Conservation (phyloP, 2,888 invertebrate species). For the Griposia aprilina region DNA sequence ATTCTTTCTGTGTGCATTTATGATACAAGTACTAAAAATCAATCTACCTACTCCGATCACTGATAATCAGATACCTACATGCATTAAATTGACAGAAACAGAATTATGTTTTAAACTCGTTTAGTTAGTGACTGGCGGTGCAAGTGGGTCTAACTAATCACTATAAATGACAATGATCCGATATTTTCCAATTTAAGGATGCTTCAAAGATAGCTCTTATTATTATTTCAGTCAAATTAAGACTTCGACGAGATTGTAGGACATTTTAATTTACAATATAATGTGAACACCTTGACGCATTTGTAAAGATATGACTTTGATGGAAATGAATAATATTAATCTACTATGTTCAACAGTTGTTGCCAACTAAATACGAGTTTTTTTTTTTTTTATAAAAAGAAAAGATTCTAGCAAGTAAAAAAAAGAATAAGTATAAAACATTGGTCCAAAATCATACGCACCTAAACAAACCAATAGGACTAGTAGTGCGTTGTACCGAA, state of each 20-base stretch:
- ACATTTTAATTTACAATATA: not conserved
- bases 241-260: not conserved
- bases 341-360: not conserved
- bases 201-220: not conserved
- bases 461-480: conserved; percentile 66
- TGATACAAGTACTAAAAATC: too few relatives aligned
- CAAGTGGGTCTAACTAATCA: too few relatives aligned
- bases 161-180: not conserved
- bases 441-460: conserved; percentile 56
- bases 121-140: too few relatives aligned
- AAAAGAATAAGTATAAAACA: conserved; percentile 47
- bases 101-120: too few relatives aligned
- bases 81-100: not conserved
- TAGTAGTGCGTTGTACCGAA: conserved; percentile 72
- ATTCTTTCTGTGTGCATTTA: too few relatives aligned
- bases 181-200: not conserved
- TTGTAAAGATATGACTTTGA: not conserved
- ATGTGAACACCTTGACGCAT: not conserved
- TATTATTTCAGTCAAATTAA: not conserved
- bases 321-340: not conserved
- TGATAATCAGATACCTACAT: not conserved
- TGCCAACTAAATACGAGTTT: conserved; percentile 4
- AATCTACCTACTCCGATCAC: too few relatives aligned
- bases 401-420: conserved; percentile 31
- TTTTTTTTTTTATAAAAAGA: not conserved